phyloP scores from a whole-genome alignment of 2,113 vertebrate genomes.

The Sphaerodactylus townsendi region DNA sequence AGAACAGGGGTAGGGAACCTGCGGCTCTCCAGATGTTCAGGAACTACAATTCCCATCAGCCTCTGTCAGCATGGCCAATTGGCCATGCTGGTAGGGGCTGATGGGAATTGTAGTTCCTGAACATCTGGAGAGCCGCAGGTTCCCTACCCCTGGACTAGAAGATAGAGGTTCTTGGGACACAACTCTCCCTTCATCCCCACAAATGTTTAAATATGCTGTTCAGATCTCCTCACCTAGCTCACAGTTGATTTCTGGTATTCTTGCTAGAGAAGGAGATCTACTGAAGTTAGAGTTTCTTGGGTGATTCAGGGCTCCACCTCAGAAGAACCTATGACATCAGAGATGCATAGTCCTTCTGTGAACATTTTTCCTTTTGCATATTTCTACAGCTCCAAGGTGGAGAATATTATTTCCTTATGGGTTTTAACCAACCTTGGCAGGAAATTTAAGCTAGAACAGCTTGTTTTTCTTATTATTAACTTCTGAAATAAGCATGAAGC shows the following conservation, averaged over 20 bases:
- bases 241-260: background rate
- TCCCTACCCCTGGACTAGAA: no score
- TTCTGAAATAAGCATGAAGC: background rate
- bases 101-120: no score
- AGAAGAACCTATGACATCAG: background rate
- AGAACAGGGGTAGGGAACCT: no score
- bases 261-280: background rate
- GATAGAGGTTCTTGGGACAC: background rate
- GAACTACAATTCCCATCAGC: no score
- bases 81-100: no score
- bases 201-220: background rate
- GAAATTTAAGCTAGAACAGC: background rate
- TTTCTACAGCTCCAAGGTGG: background rate
- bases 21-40: no score
- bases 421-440: background rate
- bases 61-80: no score
- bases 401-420: background rate
- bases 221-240: no score
- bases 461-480: background rate
- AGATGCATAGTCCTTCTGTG: background rate
- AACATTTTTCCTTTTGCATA: background rate
- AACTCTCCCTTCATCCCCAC: background rate
- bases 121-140: no score
- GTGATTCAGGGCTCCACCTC: background rate
- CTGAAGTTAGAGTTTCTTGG: background rate